These are phyloP conservation scores for Argyrosomus regius DNA, from an alignment of 2,797 vertebrate genomes.

Conservation along the genomic window DNA sequence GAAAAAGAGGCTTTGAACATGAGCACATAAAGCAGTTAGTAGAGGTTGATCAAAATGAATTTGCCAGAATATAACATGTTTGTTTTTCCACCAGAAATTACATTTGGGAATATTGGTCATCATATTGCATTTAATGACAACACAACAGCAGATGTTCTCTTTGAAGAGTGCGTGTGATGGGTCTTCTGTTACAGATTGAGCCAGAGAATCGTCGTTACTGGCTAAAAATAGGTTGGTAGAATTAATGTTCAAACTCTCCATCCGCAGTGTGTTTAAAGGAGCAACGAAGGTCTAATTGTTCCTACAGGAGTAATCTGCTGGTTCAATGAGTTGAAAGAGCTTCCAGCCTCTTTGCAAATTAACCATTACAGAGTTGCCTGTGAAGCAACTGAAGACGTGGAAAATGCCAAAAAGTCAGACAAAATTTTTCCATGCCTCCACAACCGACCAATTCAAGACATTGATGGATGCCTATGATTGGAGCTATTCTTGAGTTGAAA, in stretches of 20 bases:
- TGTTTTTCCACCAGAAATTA: neutral
- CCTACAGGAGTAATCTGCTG: neutral
- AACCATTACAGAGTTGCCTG: neutral
- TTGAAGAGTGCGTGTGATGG: neutral
- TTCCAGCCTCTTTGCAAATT: neutral
- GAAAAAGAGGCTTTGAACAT: conserved; percentile 12
- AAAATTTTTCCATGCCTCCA: neutral
- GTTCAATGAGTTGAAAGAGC: conserved; percentile 12
- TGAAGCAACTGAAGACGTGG: neutral
- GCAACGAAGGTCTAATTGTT: neutral
- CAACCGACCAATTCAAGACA: neutral
- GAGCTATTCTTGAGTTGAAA: neutral
- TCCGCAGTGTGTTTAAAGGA: neutral
- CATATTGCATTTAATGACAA: conserved; percentile 11
- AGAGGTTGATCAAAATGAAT: neutral
- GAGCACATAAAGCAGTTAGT: conserved; percentile 6
- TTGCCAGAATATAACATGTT: neutral
- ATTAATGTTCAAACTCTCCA: neutral
- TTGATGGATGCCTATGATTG: neutral
- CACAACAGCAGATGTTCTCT: conserved; percentile 7
- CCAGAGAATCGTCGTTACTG: neutral
- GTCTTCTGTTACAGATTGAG: neutral
- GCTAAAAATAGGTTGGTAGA: neutral
- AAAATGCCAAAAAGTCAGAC: neutral
- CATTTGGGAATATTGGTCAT: conserved; percentile 7